phyloP scores from a whole-genome alignment of 2,113 vertebrate genomes.

The cattle (Bos taurus) region ARS-UCD2.0 NC_037330.1:86328001-86328500 shows the following conservation, averaged over 20 bases:
- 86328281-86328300: conserved; percentile 16
- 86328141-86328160: neutral
- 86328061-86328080: neutral
- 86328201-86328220: neutral
- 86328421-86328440: neutral
- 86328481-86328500: neutral
- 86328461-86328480: neutral
- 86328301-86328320: neutral
- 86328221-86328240: neutral
- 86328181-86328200: neutral
- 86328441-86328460: neutral
- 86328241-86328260: neutral
- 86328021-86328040: neutral
- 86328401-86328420: neutral
- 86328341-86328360: neutral
- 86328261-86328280: neutral
- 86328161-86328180: neutral
- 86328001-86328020: neutral
- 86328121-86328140: neutral
- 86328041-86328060: neutral
- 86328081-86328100: neutral
- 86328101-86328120: neutral
- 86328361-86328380: neutral
- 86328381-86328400: neutral
- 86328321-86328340: neutral